phyloP scores from a whole-genome alignment of 1,140 invertebrate species.

The Mycetomoellerius zeteki region DNA sequence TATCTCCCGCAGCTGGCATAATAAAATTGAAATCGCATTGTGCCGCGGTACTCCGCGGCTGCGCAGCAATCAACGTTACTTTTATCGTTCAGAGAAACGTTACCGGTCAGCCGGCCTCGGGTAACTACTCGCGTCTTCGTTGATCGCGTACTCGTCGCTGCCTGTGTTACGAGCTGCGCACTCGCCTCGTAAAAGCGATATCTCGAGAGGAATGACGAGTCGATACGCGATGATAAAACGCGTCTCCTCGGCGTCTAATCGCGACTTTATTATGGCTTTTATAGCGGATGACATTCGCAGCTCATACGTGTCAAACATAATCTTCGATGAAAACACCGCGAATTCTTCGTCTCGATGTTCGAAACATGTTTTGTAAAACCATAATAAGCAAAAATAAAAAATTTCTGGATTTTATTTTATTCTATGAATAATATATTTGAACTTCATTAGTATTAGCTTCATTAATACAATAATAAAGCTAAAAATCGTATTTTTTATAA shows the following conservation, averaged over 20 bases:
- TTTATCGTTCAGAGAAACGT: constrained; percentile 82
- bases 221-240: constrained; percentile 48
- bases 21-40: constrained; percentile 85
- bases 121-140: constrained; percentile 39
- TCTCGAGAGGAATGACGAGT: constrained; percentile 52
- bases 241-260: constrained; percentile 51
- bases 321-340: constrained; percentile 11
- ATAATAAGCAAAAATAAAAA: background rate
- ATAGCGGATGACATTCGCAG: background rate
- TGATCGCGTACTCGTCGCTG: constrained; percentile 26
- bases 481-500: background rate
- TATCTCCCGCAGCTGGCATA: constrained; percentile 82
- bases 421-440: background rate
- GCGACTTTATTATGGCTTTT: constrained; percentile 39
- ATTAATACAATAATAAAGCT: too few species aligned
- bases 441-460: too few species aligned
- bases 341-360: background rate
- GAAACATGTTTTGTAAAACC: background rate
- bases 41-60: constrained; percentile 72
- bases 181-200: constrained; percentile 68
- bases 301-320: constrained; percentile 4
- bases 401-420: background rate
- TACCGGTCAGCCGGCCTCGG: constrained; percentile 39
- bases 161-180: constrained; percentile 41
- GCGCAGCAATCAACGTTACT: constrained; percentile 81